Percentiles rank a stretch among this genome's conserved stretches.
Evolutionary conservation across 2,113 vertebrate species (phyloP).

Genomic region (Otolemur garnettii): DNA sequence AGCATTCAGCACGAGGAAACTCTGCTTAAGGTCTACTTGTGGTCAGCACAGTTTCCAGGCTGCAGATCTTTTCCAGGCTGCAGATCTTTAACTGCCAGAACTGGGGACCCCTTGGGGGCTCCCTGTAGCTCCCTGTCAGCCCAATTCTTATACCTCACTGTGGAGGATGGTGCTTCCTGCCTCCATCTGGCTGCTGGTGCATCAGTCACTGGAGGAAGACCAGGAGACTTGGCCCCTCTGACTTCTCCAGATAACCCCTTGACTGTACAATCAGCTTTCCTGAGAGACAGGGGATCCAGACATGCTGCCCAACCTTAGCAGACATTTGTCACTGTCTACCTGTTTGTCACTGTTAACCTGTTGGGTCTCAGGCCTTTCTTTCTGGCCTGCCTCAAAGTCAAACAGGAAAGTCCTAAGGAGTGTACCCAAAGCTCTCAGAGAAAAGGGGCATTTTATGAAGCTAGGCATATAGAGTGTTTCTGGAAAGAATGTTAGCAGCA

Average conservation of each 20-base stretch:
- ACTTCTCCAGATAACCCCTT: background rate
- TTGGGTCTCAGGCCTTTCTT: background rate
- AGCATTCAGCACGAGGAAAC: background rate
- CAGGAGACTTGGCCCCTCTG: background rate
- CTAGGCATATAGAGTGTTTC: background rate
- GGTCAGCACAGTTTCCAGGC: background rate
- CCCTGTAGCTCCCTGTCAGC: background rate
- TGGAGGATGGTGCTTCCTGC: background rate
- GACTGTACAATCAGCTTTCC: background rate
- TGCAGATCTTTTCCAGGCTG: background rate
- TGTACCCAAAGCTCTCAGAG: background rate
- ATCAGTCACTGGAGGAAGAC: background rate
- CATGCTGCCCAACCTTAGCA: background rate
- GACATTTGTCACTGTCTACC: background rate
- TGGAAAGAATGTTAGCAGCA: background rate
- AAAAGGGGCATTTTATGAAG: slow-evolving; percentile 24
- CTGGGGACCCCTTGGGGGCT: rapidly evolving
- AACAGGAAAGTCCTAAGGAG: background rate
- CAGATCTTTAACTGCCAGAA: background rate
- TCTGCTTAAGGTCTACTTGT: no score
- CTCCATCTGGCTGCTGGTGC: background rate
- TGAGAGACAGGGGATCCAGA: background rate
- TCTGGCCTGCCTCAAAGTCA: slow-evolving; percentile 9
- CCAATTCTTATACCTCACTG: background rate
- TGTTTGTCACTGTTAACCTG: background rate